Base-by-base conservation (phyloP, 1,140 invertebrate genomes). In the Hyphantria cunea region DNA sequence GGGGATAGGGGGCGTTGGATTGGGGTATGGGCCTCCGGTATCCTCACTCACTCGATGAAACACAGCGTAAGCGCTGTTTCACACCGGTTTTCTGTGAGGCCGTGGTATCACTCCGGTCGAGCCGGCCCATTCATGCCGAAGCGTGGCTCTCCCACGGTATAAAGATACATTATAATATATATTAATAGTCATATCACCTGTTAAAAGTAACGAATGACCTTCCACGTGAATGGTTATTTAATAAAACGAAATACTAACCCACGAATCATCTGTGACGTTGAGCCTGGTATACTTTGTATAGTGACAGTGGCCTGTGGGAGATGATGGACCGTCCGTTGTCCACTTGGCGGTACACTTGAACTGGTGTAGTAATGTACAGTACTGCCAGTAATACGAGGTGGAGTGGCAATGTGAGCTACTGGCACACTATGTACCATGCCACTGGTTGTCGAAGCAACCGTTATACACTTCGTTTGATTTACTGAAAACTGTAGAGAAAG, bases 401-500 rank as follows among this genome's bases (percentile, higher is more conserved):
- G 76, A 0, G 83, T 66, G 0, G 84, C 72, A 0, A 90, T 66
- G 34, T 90, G 87, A 0, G 87, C 79, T 0, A 90, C 84, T 0
- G 87, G 87, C 7, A 90, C 87, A 25, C 83, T 84, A 50, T 90
- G 87, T 0, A 90, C 64, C 83, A 90, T 85, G 0, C 87, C 87
- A 44, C 84, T 89, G 0, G 85, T 88, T 3, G 86, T 90, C 2
- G 87, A 90, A 0, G 83, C 84, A 0, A 90, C 87, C 5, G 86
- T 90, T 50, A 90, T 90, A 64, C 86, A 89, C 34, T 90, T 90
- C 0, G 80, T 87, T 50, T 79, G 80, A 8, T 73, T 74, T n/a
- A 70, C 71, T 64, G 77, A 49, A 44, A 84, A 88, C 87, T 90
- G 66, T 2, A 68, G 25, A 60, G 41, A 60, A 12, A 11, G 7